Evolutionary conservation across 2,797 vertebrate species (phyloP), one percentile per base, ranked within the genome.

Genomic region (Dipus sagitta): DNA sequence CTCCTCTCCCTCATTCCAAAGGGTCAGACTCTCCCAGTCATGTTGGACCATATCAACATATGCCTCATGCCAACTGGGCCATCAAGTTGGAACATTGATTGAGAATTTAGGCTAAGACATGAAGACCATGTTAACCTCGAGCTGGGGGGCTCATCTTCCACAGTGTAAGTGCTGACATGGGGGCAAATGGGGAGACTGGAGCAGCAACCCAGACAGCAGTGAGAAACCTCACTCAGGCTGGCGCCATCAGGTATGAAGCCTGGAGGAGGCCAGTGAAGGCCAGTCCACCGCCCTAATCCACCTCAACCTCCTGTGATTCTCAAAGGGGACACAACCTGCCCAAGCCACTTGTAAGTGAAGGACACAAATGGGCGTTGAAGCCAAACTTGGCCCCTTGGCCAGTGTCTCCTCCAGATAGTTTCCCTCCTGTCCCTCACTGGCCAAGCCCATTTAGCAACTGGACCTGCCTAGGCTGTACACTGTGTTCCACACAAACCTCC

Each of bases 401-500:
- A 30, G 1, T 1, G 6, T 72, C 85, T 28, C 62, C 52, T 80
- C 75, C 72, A 14, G 60, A 12, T 14, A 1, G 34, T 30, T 26
- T 23, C 42, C 6, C 6, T 60, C 18, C 72, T 3, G 42, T 23
- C n/a, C 52, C 54, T 85, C 42, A 6, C 18, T 24, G 3, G 24
- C 91, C 87, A 74, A 93, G 11, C 32, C 26, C n/a, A 13, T n/a
- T 60, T 89, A 84, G 84, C n/a, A 76, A 89, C 80, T 4, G 3
- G 70, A 52, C 58, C 58, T 26, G 68, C 38, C 81, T 74, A 2
- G 0, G 68, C 86, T n/a, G 86, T 26, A 94, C 82, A 71, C n/a
- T 47, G 79, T 76, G 92, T 95, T 93, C 94, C 67, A 47, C 0
- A 4, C 65, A 88, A 75, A 96, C 92, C 83, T 93, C 83, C 47